These are phyloP conservation scores for Stictocephala bisonia DNA, from an alignment of 2,888 invertebrate species.

Conservation along the genomic window DNA sequence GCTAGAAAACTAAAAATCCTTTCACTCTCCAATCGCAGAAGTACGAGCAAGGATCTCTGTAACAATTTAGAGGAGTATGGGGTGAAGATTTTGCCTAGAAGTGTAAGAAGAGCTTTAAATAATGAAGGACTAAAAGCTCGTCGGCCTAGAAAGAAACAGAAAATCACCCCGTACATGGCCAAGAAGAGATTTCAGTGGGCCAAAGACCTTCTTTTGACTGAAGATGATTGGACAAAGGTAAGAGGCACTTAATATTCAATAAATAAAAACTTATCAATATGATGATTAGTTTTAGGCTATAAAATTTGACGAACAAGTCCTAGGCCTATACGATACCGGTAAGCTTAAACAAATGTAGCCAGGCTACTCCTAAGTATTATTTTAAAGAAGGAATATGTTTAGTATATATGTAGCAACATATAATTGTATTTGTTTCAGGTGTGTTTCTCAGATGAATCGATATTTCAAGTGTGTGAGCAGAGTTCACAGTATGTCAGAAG, in stretches of 20 bases:
- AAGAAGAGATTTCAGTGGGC: slow-evolving; percentile 40
- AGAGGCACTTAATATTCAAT: background rate
- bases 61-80: slow-evolving; percentile 28
- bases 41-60: slow-evolving; percentile 1
- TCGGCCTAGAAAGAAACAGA: slow-evolving; percentile 41
- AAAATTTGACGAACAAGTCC: background rate
- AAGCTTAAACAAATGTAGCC: too few species aligned
- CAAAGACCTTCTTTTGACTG: slow-evolving; percentile 12
- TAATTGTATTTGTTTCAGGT: slow-evolving; percentile 35
- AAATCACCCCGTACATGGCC: slow-evolving; percentile 44
- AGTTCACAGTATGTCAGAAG: slow-evolving; percentile 37
- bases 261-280: background rate
- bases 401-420: background rate
- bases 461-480: slow-evolving; percentile 37
- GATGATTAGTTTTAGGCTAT: background rate
- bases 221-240: slow-evolving; percentile 14
- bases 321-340: too few species aligned
- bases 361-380: background rate
- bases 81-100: slow-evolving; percentile 32
- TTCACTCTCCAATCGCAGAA: background rate
- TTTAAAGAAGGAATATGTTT: background rate
- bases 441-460: slow-evolving; percentile 39
- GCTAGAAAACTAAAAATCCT: slow-evolving; percentile 39
- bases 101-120: slow-evolving; percentile 24
- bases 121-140: slow-evolving; percentile 35